phyloP scores from a whole-genome alignment of 2,888 invertebrate species.

The Sarcophaga caerulescens region DNA sequence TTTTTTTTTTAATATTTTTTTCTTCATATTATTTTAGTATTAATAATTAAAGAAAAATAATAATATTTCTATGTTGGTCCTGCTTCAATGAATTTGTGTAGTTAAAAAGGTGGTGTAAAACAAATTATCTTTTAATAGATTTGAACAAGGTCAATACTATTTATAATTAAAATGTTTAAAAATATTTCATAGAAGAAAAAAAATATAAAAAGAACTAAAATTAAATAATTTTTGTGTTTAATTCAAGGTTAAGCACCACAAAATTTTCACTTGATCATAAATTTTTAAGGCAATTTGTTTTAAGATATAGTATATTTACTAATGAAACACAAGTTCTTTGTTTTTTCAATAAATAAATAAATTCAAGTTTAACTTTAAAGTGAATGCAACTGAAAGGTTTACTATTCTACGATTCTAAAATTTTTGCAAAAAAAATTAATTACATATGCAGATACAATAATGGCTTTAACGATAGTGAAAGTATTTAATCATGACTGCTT shows the following conservation, averaged over 20 bases:
- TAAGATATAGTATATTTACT: background rate
- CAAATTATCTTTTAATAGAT: constrained; percentile 48
- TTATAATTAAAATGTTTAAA: constrained; percentile 51
- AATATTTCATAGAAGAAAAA: constrained; percentile 4
- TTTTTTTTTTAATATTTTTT: too few relatives aligned
- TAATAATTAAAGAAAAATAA: background rate
- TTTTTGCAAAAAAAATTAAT: background rate
- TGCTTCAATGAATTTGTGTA: constrained; percentile 61
- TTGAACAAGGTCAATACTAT: constrained; percentile 60
- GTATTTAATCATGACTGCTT: too few relatives aligned
- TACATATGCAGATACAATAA: too few relatives aligned
- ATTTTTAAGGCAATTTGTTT: constrained; percentile 49
- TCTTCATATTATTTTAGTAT: background rate
- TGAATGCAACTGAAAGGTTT: background rate
- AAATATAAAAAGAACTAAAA: background rate
- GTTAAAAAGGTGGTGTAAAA: constrained; percentile 50
- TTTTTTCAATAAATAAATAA: background rate
- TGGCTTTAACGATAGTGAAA: too few relatives aligned
- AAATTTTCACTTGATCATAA: constrained; percentile 61
- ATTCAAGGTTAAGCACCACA: constrained; percentile 57
- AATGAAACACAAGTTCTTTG: background rate
- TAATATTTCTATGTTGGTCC: constrained; percentile 36
- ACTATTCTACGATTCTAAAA: background rate
- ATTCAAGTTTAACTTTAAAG: background rate
- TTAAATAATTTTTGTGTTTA: constrained; percentile 27